phyloP scores from a whole-genome alignment of 1,140 invertebrate genomes.

The Anastrepha obliqua region DNA sequence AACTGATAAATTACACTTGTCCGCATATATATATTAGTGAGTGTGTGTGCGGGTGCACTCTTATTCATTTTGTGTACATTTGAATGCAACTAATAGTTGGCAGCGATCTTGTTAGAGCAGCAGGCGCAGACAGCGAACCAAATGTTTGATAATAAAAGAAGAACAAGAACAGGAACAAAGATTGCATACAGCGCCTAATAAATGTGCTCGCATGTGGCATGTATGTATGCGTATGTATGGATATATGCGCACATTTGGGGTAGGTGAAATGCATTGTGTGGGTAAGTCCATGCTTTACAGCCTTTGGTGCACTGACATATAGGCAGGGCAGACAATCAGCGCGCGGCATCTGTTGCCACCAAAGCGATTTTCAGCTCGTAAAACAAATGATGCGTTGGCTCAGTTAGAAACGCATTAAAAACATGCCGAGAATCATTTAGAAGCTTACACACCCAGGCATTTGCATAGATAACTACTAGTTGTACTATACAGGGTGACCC shows the following conservation, averaged over 20 bases:
- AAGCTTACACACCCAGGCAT: background rate
- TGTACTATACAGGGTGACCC: background rate
- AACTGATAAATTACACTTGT: conserved; percentile 44
- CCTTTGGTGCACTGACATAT: conserved; percentile 16
- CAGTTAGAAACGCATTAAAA: conserved; percentile 28
- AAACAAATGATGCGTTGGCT: conserved; percentile 48
- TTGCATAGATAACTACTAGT: background rate
- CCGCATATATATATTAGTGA: background rate
- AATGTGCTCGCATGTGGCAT: background rate
- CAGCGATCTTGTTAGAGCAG: conserved; percentile 14
- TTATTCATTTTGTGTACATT: background rate
- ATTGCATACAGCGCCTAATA: conserved; percentile 3
- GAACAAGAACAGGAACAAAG: conserved; percentile 29
- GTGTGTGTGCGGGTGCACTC: background rate
- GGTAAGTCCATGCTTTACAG: background rate
- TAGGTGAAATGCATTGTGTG: no score
- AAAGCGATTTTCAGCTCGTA: conserved; percentile 52
- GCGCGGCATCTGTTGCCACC: conserved; percentile 41
- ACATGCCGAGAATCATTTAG: background rate
- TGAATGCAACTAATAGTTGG: conserved; percentile 4
- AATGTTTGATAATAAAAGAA: conserved; percentile 38
- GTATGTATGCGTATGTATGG: background rate
- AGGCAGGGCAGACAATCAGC: conserved; percentile 21
- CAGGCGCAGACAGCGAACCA: conserved; percentile 34
- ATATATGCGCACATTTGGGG: background rate